Conservation (phyloP, 2,113 vertebrate genomes). For the Semnornis frantzii region DNA sequence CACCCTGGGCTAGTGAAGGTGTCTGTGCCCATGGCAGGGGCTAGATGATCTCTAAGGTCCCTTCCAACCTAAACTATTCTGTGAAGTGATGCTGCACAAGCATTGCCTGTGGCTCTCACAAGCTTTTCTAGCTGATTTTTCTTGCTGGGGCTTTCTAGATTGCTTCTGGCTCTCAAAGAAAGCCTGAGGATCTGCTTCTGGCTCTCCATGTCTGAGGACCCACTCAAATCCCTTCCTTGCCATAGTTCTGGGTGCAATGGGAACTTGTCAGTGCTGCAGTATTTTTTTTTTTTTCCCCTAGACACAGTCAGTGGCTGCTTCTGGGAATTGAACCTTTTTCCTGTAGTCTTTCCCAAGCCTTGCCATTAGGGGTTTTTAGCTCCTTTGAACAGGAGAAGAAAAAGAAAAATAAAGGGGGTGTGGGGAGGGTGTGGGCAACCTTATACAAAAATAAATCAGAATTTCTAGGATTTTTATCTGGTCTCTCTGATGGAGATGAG, state of each 20-base stretch:
- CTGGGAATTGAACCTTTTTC: constrained; percentile 32
- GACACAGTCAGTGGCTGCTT: constrained; percentile 44
- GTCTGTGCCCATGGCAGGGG: no score
- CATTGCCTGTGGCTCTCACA: background rate
- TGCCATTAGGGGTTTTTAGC: constrained; percentile 5
- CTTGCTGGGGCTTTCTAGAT: background rate
- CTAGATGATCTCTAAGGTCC: no score
- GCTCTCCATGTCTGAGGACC: no score
- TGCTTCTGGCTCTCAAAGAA: background rate
- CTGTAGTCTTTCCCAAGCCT: constrained; percentile 6
- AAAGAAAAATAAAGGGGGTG: no score
- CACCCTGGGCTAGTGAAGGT: no score
- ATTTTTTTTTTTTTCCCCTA: background rate
- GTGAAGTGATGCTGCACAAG: background rate
- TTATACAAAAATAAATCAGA: background rate
- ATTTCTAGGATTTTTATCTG: constrained; percentile 13
- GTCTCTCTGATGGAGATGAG: background rate
- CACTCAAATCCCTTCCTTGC: background rate
- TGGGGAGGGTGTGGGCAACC: background rate
- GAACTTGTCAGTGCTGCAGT: background rate
- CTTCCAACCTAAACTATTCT: no score
- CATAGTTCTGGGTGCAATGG: background rate
- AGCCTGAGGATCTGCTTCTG: background rate
- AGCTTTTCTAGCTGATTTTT: background rate
- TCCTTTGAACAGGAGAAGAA: background rate